Evolutionary conservation across 2,797 vertebrate species (phyloP), one percentile per base, ranked within the genome.

Genomic region (Microctenopoma steveboyesi): DNA sequence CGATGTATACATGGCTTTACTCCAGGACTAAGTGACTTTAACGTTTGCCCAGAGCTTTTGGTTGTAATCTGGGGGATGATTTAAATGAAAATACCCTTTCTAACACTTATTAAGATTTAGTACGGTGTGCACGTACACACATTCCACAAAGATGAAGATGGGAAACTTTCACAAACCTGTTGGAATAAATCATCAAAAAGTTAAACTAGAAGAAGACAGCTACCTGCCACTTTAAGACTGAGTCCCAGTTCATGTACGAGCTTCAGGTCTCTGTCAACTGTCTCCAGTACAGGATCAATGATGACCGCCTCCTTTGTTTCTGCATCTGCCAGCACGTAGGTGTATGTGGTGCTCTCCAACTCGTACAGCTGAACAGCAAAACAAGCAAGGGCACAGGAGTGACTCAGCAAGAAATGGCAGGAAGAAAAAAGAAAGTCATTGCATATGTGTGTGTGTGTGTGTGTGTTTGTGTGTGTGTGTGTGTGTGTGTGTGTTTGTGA

Each of bases 271-370:
- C 28, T 30, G 28, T 93, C 83, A 2, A 95, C 91, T 0, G 93
- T 96, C 79, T 98, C 96, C 90, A 96, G 90, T 0, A 98, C 96
- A 0, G 96, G 96, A 58, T 97, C 96, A 10, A 97, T 95, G 60
- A 98, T 83, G 16, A 98, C 33, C 0, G 96, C 96, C 59, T 97
- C 95, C 43, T 82, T 91, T 57, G 89, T 91, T 40, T 93, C 83
- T 0, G 45, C 5, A 69, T 97, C 96, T 1, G 94, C 28, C 96
- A 98, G 88, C 53, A 97, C 90, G 84, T 97, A 97, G 0, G 96
- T 96, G 82, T 96, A 97, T 0, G 96, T 97, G 88, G 90, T 93
- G 84, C 95, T 96, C 59, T 86, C 83, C 0, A 75, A 72, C 75
- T 96, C 94, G 74, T 95, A 96, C 72, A 96, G 69, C 95, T 96